Percentiles rank a stretch among this genome's conserved stretches.
Conservation (phyloP, 2,888 invertebrate genomes). For the Nymphalis polychloros region DNA sequence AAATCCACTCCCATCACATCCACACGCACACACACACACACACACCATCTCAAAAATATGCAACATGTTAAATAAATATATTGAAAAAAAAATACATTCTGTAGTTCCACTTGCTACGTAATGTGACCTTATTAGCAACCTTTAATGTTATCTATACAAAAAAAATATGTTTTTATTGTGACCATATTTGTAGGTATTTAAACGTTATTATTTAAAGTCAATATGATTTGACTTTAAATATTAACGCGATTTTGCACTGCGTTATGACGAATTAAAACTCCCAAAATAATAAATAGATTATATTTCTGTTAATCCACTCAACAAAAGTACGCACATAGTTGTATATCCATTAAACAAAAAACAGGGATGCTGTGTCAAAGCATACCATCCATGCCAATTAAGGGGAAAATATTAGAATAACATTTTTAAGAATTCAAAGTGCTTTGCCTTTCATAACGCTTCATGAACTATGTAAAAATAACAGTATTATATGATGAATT, state of each 20-base stretch:
- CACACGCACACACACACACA: no score
- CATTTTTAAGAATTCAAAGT: slow-evolving; percentile 60
- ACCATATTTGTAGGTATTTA: neutral
- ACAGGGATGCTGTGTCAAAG: slow-evolving; percentile 50
- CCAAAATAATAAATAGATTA: neutral
- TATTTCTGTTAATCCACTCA: neutral
- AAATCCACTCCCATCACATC: no score
- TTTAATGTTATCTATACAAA: slow-evolving; percentile 28
- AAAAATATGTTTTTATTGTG: slow-evolving; percentile 1
- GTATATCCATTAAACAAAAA: neutral
- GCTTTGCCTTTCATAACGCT: slow-evolving; percentile 50
- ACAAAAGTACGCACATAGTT: neutral
- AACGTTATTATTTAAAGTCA: neutral
- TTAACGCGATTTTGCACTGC: no score
- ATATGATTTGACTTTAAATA: neutral
- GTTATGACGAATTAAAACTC: neutral
- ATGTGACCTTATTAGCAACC: slow-evolving; percentile 27
- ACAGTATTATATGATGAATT: slow-evolving; percentile 9
- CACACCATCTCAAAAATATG: no score
- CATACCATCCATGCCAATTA: slow-evolving; percentile 56
- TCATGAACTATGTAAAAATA: slow-evolving; percentile 38
- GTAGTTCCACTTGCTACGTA: slow-evolving; percentile 11
- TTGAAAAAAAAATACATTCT: slow-evolving; percentile 17
- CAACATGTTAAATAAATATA: neutral
- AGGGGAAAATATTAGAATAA: slow-evolving; percentile 57